phyloP scores from a whole-genome alignment of 1,140 invertebrate species.

The Phymorhynchus buccinoides region DNA sequence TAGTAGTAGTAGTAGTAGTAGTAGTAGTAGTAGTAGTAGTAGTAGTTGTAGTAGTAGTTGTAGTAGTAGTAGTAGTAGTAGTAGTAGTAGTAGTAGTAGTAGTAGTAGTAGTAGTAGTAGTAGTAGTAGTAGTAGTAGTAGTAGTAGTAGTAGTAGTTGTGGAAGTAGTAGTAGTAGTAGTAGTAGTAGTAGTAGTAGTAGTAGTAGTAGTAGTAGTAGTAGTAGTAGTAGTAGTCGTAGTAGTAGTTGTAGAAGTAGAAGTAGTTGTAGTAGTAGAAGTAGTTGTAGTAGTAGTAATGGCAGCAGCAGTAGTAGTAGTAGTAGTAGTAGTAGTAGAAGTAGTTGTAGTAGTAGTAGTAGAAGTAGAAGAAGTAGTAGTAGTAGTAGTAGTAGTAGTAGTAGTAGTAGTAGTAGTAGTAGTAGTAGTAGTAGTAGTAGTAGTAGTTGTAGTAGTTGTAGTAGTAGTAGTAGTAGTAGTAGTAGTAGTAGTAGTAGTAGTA shows the following conservation, averaged over 20 bases:
- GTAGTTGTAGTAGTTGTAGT: conserved; percentile 1
- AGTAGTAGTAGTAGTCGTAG: no score
- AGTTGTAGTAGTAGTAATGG: conserved; percentile 20
- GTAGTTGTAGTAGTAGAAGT: conserved; percentile 24
- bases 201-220: conserved; percentile 29
- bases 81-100: conserved; percentile 16
- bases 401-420: conserved; percentile 31
- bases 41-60: conserved; percentile 26
- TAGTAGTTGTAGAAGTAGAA: neutral
- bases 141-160: no score
- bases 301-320: conserved; percentile 15
- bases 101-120: conserved; percentile 23
- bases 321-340: conserved; percentile 26
- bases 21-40: conserved; percentile 31
- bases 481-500: conserved; percentile 22
- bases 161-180: conserved; percentile 6
- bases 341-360: conserved; percentile 15
- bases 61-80: conserved; percentile 30
- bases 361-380: conserved; percentile 12
- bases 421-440: conserved; percentile 19
- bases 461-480: conserved; percentile 21
- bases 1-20: conserved; percentile 31
- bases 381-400: conserved; percentile 29
- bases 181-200: conserved; percentile 28
- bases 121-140: conserved; percentile 30